phyloP scores from a whole-genome alignment of 2,113 vertebrate species.

The Cochlearius cochlearius region DNA sequence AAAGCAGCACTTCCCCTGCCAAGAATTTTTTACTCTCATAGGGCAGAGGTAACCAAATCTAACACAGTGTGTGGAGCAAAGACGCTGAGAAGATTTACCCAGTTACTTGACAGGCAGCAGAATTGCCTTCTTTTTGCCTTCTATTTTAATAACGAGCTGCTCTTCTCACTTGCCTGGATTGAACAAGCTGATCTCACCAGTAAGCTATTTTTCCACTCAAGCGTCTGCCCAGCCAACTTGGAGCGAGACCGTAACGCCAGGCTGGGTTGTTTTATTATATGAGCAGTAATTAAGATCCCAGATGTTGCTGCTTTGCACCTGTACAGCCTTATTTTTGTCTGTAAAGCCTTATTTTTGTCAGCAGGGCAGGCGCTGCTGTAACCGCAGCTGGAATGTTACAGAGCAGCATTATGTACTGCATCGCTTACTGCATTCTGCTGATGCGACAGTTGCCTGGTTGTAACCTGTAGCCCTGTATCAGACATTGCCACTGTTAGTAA shows the following conservation, averaged over 20 bases:
- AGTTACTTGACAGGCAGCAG: not conserved
- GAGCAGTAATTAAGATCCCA: not conserved
- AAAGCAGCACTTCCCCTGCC: not conserved
- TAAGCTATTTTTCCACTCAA: slow-evolving; percentile 10
- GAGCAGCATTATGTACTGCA: not conserved
- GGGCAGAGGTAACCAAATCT: not conserved
- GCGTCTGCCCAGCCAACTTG: not conserved
- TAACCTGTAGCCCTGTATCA: not conserved
- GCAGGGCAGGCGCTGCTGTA: not conserved
- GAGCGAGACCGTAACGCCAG: accelerated
- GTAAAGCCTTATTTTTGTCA: not conserved
- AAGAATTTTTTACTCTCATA: not conserved
- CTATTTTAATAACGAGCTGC: not conserved
- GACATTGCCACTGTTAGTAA: not conserved
- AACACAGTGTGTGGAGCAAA: not conserved
- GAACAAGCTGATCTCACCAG: slow-evolving; percentile 9
- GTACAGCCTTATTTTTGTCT: not conserved
- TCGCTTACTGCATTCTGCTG: not conserved
- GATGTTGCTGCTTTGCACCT: not conserved
- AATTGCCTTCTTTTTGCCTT: not conserved
- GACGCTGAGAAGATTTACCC: not conserved
- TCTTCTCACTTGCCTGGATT: not conserved
- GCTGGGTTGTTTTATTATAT: not conserved
- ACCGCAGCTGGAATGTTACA: not conserved
- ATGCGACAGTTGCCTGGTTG: not conserved